These are phyloP conservation scores for Penaeus vannamei DNA, from an alignment of 1,140 invertebrate genomes.

Conservation along the genomic window DNA sequence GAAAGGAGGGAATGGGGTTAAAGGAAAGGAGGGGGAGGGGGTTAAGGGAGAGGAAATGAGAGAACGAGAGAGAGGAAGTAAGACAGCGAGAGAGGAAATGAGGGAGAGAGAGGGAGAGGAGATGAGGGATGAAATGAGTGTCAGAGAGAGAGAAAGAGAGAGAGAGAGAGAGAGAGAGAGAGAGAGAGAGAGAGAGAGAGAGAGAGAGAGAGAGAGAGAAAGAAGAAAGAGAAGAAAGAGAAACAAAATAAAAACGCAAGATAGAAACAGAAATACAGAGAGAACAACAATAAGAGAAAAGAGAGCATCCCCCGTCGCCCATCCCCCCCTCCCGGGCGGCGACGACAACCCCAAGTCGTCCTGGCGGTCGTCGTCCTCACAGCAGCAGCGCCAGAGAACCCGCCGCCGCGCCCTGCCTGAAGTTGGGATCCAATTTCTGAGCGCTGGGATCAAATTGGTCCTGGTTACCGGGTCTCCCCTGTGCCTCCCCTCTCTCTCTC, in stretches of 20 bases:
- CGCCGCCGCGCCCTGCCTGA: conserved; percentile 9
- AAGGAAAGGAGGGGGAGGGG: background rate
- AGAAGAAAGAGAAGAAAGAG: background rate
- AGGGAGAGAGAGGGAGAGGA: background rate
- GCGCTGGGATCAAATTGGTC: conserved; percentile 56
- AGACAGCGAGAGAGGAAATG: background rate
- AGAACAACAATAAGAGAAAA: no score
- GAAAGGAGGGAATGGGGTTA: background rate
- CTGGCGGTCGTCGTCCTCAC: background rate
- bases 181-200: background rate
- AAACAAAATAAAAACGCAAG: background rate
- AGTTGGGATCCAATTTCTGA: conserved; percentile 55
- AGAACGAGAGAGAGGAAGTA: background rate
- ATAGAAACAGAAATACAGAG: background rate
- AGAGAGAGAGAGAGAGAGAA: background rate
- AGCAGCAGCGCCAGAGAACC: no score
- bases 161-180: background rate
- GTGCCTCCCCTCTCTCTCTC: no score
- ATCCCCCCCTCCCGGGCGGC: background rate
- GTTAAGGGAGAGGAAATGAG: background rate
- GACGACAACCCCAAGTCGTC: background rate
- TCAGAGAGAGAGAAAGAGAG: background rate
- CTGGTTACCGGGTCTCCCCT: conserved; percentile 9
- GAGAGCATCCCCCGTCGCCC: no score
- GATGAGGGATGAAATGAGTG: background rate